Evolutionary conservation across 2,113 vertebrate genomes (phyloP).

Genomic region (Brachypteracias leptosomus): DNA sequence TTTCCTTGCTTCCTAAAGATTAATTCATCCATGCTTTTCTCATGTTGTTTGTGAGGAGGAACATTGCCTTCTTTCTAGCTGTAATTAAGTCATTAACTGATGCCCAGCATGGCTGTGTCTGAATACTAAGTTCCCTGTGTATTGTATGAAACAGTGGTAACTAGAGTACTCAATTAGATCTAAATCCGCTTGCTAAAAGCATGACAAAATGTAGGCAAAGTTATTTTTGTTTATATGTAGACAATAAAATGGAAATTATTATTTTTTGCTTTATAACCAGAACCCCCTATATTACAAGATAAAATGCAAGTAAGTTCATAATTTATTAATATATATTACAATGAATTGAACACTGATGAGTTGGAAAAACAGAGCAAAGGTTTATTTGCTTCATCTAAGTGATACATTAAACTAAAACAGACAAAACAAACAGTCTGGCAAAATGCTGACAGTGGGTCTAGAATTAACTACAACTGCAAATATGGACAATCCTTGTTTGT

Average conservation of each 20-base stretch:
- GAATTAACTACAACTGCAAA: conserved; percentile 34
- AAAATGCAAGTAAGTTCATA: not conserved
- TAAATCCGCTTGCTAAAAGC: not conserved
- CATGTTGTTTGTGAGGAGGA: not conserved
- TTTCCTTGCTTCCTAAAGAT: not conserved
- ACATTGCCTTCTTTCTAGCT: not conserved
- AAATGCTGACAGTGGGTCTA: conserved; percentile 33
- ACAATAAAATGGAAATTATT: not conserved
- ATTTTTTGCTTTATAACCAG: not conserved
- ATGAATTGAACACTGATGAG: not conserved
- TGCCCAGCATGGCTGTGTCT: not conserved
- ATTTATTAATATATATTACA: not conserved
- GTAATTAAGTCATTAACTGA: not conserved
- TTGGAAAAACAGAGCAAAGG: conserved; percentile 55
- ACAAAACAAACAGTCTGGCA: conserved; percentile 46
- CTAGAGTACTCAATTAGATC: not conserved
- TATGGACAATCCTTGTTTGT: not conserved
- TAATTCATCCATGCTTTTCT: not conserved
- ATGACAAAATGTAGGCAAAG: not conserved
- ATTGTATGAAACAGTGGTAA: not conserved
- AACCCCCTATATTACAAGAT: not conserved
- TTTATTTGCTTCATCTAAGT: conserved; percentile 55
- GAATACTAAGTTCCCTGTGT: not conserved
- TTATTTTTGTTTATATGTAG: not conserved
- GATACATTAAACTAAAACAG: conserved; percentile 44